Evolutionary conservation across 2,113 vertebrate genomes (phyloP).

Genomic region (Sinocyclocheilus rhinocerous): DNA sequence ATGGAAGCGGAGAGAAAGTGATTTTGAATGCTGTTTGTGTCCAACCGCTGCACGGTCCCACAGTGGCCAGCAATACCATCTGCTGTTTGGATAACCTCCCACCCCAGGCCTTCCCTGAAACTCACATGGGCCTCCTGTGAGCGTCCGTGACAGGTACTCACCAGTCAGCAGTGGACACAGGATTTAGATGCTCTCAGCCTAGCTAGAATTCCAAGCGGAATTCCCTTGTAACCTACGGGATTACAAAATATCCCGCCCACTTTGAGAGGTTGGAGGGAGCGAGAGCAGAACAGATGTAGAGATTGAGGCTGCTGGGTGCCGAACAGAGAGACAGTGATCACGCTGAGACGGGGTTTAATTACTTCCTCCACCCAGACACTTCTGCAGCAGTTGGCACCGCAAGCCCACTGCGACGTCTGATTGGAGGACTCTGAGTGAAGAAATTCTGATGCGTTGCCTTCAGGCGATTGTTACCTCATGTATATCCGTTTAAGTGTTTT

Average conservation of each 20-base stretch:
- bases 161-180: conserved; percentile 31
- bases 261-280: conserved; percentile 26
- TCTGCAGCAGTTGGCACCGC: conserved; percentile 39
- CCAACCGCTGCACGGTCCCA: conserved; percentile 56
- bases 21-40: conserved; percentile 47
- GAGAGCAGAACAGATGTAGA: conserved; percentile 42
- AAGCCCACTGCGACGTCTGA: conserved; percentile 38
- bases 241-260: conserved; percentile 13
- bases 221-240: not conserved
- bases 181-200: conserved; percentile 18
- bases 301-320: conserved; percentile 39
- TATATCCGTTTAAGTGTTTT: conserved; percentile 17
- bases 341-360: conserved; percentile 44
- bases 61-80: conserved; percentile 67
- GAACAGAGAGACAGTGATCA: conserved; percentile 32
- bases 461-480: not conserved
- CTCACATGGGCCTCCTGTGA: conserved; percentile 56
- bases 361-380: conserved; percentile 40
- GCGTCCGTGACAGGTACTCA: conserved; percentile 43
- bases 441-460: not conserved
- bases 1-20: conserved; percentile 45
- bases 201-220: not conserved
- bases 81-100: conserved; percentile 74
- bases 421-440: not conserved
- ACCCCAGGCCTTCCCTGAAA: conserved; percentile 62